Evolutionary conservation across 2,113 vertebrate species (phyloP).

Genomic region (Pyxicephalus adspersus): DNA sequence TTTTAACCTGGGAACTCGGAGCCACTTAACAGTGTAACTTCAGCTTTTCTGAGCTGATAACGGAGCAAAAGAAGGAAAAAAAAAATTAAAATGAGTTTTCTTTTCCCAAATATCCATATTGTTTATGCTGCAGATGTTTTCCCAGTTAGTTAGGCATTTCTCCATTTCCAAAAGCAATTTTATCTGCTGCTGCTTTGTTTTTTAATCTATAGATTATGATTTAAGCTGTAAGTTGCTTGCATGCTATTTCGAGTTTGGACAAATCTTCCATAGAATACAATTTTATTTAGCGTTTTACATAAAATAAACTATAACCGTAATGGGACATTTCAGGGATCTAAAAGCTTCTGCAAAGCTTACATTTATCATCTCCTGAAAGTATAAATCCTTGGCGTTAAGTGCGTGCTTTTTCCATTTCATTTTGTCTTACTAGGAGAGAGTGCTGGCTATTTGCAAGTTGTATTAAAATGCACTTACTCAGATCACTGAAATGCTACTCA

Average conservation of each 20-base stretch:
- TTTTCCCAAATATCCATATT: background rate
- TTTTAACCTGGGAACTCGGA: conserved; percentile 7
- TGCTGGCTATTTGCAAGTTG: conserved; percentile 36
- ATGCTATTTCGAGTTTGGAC: background rate
- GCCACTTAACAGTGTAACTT: conserved; percentile 11
- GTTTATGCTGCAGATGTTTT: background rate
- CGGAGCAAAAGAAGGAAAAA: background rate
- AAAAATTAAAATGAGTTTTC: conserved; percentile 19
- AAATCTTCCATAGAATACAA: conserved; percentile 40
- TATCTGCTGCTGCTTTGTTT: conserved; percentile 1
- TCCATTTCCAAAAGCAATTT: background rate
- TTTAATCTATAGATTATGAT: conserved; percentile 32
- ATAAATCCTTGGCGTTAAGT: conserved; percentile 40
- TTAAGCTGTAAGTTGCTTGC: conserved; percentile 26
- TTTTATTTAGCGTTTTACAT: conserved; percentile 32
- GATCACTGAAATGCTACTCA: background rate
- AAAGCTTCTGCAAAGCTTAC: conserved; percentile 35
- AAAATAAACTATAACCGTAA: conserved; percentile 42
- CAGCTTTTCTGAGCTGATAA: conserved; percentile 20
- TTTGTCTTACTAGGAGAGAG: conserved; percentile 15
- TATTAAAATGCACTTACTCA: conserved; percentile 36
- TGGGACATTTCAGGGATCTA: conserved; percentile 37
- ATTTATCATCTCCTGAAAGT: conserved; percentile 51
- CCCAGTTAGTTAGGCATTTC: background rate
- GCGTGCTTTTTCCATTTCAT: conserved; percentile 42